Evolutionary conservation across 2,113 vertebrate species (phyloP), one percentile per base, ranked within the genome.

Genomic region (Diphyllodes magnificus): DNA sequence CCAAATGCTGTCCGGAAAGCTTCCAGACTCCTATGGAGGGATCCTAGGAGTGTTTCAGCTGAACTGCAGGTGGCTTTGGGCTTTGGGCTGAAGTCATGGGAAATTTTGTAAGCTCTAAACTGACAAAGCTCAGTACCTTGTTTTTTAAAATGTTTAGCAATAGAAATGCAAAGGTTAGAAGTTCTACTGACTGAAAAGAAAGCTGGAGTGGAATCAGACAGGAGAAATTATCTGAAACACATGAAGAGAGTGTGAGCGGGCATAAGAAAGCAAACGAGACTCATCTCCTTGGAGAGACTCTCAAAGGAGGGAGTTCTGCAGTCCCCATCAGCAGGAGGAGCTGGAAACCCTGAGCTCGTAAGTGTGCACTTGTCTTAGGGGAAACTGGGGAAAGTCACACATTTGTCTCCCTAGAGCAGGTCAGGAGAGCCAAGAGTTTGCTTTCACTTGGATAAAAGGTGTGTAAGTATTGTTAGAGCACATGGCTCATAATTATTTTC

Each of bases 1-100:
- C 39, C 33, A 50, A 65, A 70, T 39, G 14, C 39, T 30, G 42
- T 9, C 72, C 39, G 1, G 59, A 83, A 86, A 86, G 7, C 64
- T 88, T 88, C 60, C 72, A 84, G 33, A 21, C 30, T 83, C 42
- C 27, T 50, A 0, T 7, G 77, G 53, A 69, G 50, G 61, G 49
- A 71, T 71, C 18, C 71, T 69, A 37, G 35, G 54, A 80, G 47
- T 11, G 39, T 54, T 92, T 83, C 93, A 73, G 70, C 70, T 92
- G 79, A 95, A 61, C 65, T 91, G 33, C 60, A 44, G 50, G 50
- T 63, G 66, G 89, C 63, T 93, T 65, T 20, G 37, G 33, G 16
- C 49, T 92, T 88, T 88, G 66, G 63, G 66, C 20, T 63, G 88
- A 73, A 94, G 82, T 66, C 70, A 53, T 50, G 79, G 70, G 68